Base-by-base conservation (phyloP, 2,797 vertebrate species). In the Eulemur coronatus region DNA sequence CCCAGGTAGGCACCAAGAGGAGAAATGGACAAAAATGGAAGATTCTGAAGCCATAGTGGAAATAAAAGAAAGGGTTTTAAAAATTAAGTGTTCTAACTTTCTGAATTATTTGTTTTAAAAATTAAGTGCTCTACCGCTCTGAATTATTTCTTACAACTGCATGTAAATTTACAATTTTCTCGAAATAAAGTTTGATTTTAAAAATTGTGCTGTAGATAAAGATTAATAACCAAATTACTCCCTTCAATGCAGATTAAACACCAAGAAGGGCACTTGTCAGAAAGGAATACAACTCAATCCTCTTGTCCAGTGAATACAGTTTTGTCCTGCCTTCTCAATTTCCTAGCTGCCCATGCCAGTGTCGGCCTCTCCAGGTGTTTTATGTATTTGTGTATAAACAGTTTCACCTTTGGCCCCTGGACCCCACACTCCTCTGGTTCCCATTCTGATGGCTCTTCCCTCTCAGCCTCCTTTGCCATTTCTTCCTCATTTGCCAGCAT, bases 151-250 rank as follows among this genome's bases (percentile, higher is more conserved):
- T 85, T 87, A 52, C 41, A 89, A 48, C 55, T 65, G 30, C 48
- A 5, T 22, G 70, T 1, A 9, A 76, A 80, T 70, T 28, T 80
- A 76, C 17, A 76, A 55, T 81, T 81, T 72, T 70, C 91, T 96
- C 81, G 69, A 85, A 94, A 65, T 57, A 86, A 70, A 78, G 22
- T 95, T 91, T 52, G 86, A 35, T 52, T 91, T 91, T 76, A 57
- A 48, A 35, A 69, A n/a, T 89, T 79, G 10, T 48, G 12, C 35
- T 69, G 5, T 72, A 86, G 20, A 38, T 85, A 65, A 95, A 94
- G 50, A 84, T 85, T 35, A 81, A 89, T 59, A 78, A 93, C 59
- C 80, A 94, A 91, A 50, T 89, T 79, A 65, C 11, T 55, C 43
- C 81, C 22, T 55, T 38, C n/a, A 55, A 22, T 48, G 55, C 48